These are phyloP conservation scores for Drymodes brunneopygia DNA, from an alignment of 2,113 vertebrate genomes.

Conservation along the genomic window DNA sequence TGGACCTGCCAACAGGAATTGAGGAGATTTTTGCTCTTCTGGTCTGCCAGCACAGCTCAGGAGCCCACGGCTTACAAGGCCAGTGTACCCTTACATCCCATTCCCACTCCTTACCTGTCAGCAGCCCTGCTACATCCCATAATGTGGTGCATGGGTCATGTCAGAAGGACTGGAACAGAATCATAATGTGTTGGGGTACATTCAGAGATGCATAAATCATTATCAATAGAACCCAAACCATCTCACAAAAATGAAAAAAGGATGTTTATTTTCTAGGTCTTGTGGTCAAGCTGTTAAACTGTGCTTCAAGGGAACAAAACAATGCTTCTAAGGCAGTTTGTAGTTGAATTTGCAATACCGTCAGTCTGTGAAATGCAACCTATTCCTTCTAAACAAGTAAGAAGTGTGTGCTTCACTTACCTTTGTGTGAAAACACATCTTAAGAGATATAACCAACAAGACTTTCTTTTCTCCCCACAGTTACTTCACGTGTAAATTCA, in stretches of 20 bases:
- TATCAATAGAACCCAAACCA: not conserved
- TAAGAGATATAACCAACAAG: not conserved
- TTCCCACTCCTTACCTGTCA: not conserved
- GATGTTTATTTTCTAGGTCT: not conserved
- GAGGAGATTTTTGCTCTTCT: not conserved
- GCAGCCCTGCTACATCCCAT: not conserved
- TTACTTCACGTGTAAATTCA: not conserved
- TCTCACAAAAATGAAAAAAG: not conserved
- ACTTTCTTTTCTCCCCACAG: not conserved
- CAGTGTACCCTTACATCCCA: not conserved
- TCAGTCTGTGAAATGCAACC: not conserved
- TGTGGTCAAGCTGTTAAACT: not conserved
- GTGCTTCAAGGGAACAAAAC: not conserved
- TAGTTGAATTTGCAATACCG: not conserved
- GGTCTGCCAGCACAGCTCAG: not conserved
- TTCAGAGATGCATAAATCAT: not conserved
- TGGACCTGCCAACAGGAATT: not conserved
- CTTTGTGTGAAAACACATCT: not conserved
- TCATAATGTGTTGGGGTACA: not conserved
- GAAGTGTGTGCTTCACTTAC: not conserved
- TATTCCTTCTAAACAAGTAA: not conserved
- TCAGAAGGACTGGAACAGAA: not conserved
- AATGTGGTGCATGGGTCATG: rapidly evolving
- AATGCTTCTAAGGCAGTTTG: not conserved
- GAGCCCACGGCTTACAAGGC: not conserved